Evolutionary conservation across 2,113 vertebrate species (phyloP), one percentile per base, ranked within the genome.

Genomic region (Gymnocephalus cernua): DNA sequence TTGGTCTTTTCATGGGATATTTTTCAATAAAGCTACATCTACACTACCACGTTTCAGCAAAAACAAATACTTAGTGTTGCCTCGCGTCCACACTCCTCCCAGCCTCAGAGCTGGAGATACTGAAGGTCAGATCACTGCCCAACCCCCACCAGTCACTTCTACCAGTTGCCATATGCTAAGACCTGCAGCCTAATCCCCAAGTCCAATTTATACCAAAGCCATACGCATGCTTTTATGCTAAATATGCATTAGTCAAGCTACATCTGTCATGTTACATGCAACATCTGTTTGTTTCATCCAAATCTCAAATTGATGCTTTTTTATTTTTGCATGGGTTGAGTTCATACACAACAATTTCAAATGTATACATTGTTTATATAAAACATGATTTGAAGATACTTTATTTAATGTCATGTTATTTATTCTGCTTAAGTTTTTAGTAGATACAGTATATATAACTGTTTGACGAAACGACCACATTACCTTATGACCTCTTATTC

Each of bases 81-180:
- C 5, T 32, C 5, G 32, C 6, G 32, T 41, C 38, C 38, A 41
- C 38, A 3, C 38, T 41, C 16, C n/a, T 44, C 44, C 15, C 29
- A 71, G 11, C 51, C 41, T 25, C 18, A 57, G 58, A 64, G 44
- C 35, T 66, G 29, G 53, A 59, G 44, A 66, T 29, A 68, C n/a
- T 61, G 67, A 45, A 45, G 67, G 23, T 35, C 13, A 51, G 14
- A 14, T 25, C 45, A 9, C 27, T n/a, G 48, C 70, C 82, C 75
- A 78, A 27, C 75, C 82, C 81, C 82, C 82, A 79, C 10, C 38
- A 41, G n/a, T 19, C 61, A 25, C 6, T 15, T 14, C 16, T 9
- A 14, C 7, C 29, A 21, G 41, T 67, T 23, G 32, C 29, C 61
- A 32, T 32, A 18, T 63, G 51, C 32, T 71, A 9, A 61, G 45